Conservation (phyloP, 2,888 invertebrate species). For the Cantharis nigra region DNA sequence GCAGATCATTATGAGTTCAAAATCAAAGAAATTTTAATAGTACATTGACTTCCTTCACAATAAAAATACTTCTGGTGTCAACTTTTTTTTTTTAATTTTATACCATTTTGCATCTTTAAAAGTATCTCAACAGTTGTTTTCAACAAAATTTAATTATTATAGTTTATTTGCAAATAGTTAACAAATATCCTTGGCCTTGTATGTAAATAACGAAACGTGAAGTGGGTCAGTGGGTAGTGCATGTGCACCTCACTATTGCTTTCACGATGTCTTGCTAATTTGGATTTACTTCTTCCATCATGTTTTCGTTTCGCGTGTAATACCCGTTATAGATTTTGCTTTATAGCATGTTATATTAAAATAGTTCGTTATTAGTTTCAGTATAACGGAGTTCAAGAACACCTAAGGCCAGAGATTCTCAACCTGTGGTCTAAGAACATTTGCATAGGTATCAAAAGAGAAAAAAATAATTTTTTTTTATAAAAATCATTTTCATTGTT, state of each 20-base stretch:
- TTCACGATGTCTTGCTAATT: slow-evolving; percentile 36
- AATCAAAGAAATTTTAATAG: slow-evolving; percentile 29
- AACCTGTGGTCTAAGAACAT: too few relatives aligned
- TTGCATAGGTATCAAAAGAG: too few relatives aligned
- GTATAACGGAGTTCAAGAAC: not conserved
- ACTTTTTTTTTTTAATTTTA: not conserved
- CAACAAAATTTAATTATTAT: not conserved
- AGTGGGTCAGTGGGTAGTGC: slow-evolving; percentile 38
- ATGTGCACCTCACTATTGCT: slow-evolving; percentile 40
- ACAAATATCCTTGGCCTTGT: slow-evolving; percentile 35
- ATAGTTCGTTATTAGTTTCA: not conserved
- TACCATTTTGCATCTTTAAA: not conserved
- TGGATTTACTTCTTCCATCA: slow-evolving; percentile 6
- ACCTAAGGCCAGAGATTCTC: not conserved
- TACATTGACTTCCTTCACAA: slow-evolving; percentile 8
- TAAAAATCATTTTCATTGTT: too few relatives aligned
- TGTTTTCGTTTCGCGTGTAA: not conserved
- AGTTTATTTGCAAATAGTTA: slow-evolving; percentile 27
- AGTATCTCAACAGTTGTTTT: not conserved
- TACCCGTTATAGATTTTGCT: not conserved
- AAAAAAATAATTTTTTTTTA: too few relatives aligned
- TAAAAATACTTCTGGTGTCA: not conserved
- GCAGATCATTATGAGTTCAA: slow-evolving; percentile 19
- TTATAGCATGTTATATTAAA: not conserved
- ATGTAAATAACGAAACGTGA: slow-evolving; percentile 32